Percentiles rank a stretch among this genome's conserved stretches.
These are phyloP conservation scores for Papilio machaon DNA, from an alignment of 1,140 invertebrate species.

Conservation along the genomic window DNA sequence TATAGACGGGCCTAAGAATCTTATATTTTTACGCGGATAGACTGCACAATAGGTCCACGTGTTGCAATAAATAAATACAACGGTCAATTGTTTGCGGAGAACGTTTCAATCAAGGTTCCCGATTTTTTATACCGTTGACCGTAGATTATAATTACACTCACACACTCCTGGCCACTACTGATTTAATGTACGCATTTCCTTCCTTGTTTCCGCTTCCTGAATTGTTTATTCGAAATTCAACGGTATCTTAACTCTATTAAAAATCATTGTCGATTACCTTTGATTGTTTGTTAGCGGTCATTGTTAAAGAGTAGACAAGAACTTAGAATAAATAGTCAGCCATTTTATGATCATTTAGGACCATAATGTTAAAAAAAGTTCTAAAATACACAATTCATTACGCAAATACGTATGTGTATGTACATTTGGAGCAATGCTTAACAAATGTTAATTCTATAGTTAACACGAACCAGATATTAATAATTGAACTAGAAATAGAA, in stretches of 20 bases:
- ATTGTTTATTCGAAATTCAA: slow-evolving; percentile 15
- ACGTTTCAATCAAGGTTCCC: slow-evolving; percentile 10
- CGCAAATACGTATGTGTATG: too few species aligned
- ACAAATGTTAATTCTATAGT: too few species aligned
- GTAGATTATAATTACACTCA: slow-evolving; percentile 33
- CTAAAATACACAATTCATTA: too few species aligned
- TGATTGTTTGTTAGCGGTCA: background rate
- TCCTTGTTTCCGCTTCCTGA: slow-evolving; percentile 27
- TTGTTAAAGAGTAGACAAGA: background rate
- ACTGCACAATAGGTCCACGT: background rate
- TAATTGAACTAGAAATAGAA: background rate
- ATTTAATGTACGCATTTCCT: slow-evolving; percentile 28
- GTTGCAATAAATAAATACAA: slow-evolving; percentile 3
- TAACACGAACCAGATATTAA: too few species aligned
- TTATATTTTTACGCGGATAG: background rate
- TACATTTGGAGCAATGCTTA: too few species aligned
- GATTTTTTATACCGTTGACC: slow-evolving; percentile 21
- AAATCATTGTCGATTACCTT: slow-evolving; percentile 4
- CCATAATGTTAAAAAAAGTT: too few species aligned
- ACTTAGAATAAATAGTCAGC: too few species aligned
- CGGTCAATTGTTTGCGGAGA: slow-evolving; percentile 9
- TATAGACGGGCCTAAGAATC: background rate
- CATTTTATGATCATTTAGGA: too few species aligned
- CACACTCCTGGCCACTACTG: slow-evolving; percentile 13
- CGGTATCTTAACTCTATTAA: background rate